Evolutionary conservation across 1,140 invertebrate species (phyloP).

Genomic region (Cydia strobilella): DNA sequence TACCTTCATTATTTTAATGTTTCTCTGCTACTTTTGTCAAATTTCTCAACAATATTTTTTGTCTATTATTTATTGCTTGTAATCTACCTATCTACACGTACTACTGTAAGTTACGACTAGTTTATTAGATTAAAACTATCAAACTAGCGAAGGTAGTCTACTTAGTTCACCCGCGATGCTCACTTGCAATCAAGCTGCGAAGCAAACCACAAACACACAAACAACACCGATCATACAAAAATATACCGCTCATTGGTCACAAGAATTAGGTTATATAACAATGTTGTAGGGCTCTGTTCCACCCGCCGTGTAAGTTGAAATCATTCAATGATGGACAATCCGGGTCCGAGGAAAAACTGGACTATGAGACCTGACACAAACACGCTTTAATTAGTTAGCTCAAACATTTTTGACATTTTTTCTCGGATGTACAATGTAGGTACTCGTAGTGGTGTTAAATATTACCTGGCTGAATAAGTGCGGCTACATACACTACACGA

Average conservation of each 20-base stretch:
- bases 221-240: conserved; percentile 52
- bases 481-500: too few species aligned
- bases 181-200: conserved; percentile 38
- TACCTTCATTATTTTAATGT: conserved; percentile 36
- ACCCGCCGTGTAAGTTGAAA: not conserved
- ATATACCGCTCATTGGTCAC: conserved; percentile 48
- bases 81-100: conserved; percentile 61
- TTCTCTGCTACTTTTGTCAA: conserved; percentile 61
- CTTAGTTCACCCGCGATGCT: conserved; percentile 39
- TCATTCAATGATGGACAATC: not conserved
- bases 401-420: too few species aligned
- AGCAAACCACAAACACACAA: too few species aligned
- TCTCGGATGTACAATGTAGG: too few species aligned
- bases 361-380: not conserved
- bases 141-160: conserved; percentile 36
- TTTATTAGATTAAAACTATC: conserved; percentile 33
- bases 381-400: too few species aligned
- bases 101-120: conserved; percentile 44
- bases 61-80: conserved; percentile 69
- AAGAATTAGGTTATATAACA: conserved; percentile 37
- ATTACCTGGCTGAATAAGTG: too few species aligned
- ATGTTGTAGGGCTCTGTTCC: not conserved
- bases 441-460: too few species aligned
- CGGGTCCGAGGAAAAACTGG: not conserved
- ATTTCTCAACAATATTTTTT: conserved; percentile 59